Conservation (phyloP, 2,888 invertebrate genomes). For the Stramonita haemastoma region DNA sequence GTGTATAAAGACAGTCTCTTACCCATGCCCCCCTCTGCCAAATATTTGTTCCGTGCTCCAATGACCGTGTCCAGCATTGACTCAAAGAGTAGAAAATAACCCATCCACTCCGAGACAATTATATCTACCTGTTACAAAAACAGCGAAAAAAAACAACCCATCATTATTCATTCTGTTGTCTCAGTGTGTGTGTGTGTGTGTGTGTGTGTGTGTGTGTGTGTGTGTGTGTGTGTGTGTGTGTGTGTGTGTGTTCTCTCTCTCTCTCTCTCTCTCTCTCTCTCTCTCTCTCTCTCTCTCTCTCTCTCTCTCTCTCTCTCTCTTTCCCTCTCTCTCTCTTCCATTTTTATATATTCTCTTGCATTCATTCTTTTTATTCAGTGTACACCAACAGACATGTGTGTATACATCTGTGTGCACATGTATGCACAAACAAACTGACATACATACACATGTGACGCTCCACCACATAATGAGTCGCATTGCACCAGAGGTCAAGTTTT, state of each 20-base stretch:
- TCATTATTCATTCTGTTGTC: background rate
- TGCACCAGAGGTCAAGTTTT: too few relatives aligned
- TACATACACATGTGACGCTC: too few relatives aligned
- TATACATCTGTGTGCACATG: too few relatives aligned
- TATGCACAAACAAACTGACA: too few relatives aligned
- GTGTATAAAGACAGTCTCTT: conserved; percentile 37
- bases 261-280: too few relatives aligned
- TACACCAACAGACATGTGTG: too few relatives aligned
- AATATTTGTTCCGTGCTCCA: conserved; percentile 85
- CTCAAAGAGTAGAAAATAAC: conserved; percentile 96
- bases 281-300: background rate
- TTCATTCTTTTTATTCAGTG: too few relatives aligned
- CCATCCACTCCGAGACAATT: conserved; percentile 99
- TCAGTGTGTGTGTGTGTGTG: background rate
- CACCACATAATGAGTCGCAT: too few relatives aligned
- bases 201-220: too few relatives aligned
- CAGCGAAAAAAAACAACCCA: background rate
- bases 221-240: too few relatives aligned
- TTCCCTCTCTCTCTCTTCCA: background rate
- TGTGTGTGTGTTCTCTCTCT: too few relatives aligned
- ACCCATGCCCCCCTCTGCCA: conserved; percentile 85
- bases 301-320: background rate
- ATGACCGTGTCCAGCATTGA: conserved; percentile 97
- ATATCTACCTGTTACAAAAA: conserved; percentile 82
- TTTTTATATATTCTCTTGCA: too few relatives aligned